These are phyloP conservation scores for Dreissena rostriformis DNA, from an alignment of 1,140 invertebrate genomes.

Conservation along the genomic window DNA sequence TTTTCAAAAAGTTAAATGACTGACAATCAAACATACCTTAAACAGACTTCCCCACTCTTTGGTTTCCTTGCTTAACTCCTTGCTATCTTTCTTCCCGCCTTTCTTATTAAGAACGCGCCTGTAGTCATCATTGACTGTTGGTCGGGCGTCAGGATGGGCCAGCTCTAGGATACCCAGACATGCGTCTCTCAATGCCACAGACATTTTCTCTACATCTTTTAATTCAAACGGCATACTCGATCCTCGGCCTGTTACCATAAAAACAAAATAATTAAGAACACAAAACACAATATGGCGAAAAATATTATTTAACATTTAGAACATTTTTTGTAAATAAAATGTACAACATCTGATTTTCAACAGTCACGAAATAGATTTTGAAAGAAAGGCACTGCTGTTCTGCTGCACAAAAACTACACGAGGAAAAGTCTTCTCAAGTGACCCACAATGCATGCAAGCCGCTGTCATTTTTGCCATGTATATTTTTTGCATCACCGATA, in stretches of 20 bases:
- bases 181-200: conserved; percentile 85
- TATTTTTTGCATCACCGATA: too few relatives aligned
- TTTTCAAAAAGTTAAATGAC: too few relatives aligned
- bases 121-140: conserved; percentile 81
- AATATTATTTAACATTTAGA: not conserved
- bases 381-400: too few relatives aligned
- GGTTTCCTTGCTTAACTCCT: conserved; percentile 65
- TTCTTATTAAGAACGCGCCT: conserved; percentile 71
- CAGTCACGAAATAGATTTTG: too few relatives aligned
- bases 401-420: too few relatives aligned
- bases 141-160: conserved; percentile 92
- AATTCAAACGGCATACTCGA: conserved; percentile 83
- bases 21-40: conserved; percentile 82
- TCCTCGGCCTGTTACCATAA: conserved; percentile 67
- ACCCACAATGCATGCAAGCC: too few relatives aligned
- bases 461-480: too few relatives aligned
- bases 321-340: too few relatives aligned
- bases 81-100: conserved; percentile 52
- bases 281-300: not conserved
- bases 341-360: too few relatives aligned
- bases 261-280: not conserved
- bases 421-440: too few relatives aligned
- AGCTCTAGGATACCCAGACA: conserved; percentile 94
- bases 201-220: conserved; percentile 82
- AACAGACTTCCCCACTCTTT: conserved; percentile 85